Evolutionary conservation across 2,113 vertebrate genomes (phyloP).

Genomic region (Penelope pileata): DNA sequence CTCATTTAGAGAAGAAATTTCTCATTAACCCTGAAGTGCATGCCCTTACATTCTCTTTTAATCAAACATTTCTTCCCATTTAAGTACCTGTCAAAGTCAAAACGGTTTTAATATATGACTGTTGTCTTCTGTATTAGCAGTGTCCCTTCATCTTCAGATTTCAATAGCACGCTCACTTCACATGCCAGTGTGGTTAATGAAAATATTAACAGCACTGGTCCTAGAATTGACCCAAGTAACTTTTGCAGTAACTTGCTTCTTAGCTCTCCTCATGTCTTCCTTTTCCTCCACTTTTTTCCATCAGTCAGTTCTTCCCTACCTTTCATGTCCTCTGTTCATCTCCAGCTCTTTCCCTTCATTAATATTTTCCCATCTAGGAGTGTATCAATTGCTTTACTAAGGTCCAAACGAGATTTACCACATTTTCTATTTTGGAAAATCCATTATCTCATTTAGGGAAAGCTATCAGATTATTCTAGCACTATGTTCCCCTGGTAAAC

Average conservation of each 20-base stretch:
- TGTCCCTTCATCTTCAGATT: not conserved
- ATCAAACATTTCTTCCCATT: not conserved
- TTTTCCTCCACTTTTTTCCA: not conserved
- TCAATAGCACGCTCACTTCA: not conserved
- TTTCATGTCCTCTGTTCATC: not conserved
- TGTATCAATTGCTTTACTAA: not conserved
- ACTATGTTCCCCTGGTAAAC: not conserved
- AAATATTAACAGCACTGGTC: not conserved
- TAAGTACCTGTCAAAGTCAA: not conserved
- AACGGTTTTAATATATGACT: not conserved
- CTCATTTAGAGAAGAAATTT: not conserved
- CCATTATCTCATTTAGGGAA: not conserved
- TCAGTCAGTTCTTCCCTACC: not conserved
- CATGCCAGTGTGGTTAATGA: not conserved
- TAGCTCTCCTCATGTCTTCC: not conserved
- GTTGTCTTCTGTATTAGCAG: not conserved
- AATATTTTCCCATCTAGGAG: not conserved
- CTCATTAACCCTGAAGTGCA: not conserved
- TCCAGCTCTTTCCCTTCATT: not conserved
- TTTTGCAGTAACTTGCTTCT: not conserved
- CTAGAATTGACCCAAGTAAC: not conserved
- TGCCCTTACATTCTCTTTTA: not conserved
- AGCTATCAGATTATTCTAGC: not conserved
- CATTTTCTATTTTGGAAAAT: slow-evolving; percentile 15
- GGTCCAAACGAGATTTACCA: not conserved